These are phyloP conservation scores for Sinocyclocheilus anshuiensis DNA, from an alignment of 2,113 vertebrate species.

Conservation along the genomic window DNA sequence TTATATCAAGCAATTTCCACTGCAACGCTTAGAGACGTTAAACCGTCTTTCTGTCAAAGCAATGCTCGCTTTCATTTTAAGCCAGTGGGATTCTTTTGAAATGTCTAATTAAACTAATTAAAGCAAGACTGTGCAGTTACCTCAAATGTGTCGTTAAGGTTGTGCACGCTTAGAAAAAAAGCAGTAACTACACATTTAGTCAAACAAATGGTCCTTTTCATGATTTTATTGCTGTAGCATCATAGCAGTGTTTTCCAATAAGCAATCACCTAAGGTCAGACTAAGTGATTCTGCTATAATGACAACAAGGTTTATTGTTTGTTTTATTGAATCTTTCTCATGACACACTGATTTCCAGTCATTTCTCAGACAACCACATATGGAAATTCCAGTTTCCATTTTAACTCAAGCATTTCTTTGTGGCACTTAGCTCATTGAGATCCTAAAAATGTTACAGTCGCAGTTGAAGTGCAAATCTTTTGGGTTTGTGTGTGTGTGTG, in stretches of 20 bases:
- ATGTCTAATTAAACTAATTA: constrained; percentile 19
- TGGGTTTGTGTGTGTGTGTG: not conserved
- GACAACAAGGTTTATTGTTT: not conserved
- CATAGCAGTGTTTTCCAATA: not conserved
- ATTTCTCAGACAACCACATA: not conserved
- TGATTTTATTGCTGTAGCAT: not conserved
- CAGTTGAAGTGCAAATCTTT: not conserved
- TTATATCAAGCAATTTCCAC: constrained; percentile 1
- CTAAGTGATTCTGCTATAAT: not conserved
- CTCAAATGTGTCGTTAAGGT: not conserved
- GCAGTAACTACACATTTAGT: not conserved
- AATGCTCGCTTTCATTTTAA: constrained; percentile 1
- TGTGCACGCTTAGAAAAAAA: not conserved
- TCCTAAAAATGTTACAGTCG: not conserved
- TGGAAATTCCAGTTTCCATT: not conserved
- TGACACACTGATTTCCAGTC: not conserved
- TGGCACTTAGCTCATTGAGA: not conserved
- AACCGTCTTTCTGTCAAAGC: constrained; percentile 21
- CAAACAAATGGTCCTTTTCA: not conserved
- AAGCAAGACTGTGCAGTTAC: not conserved
- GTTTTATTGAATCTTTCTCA: not conserved
- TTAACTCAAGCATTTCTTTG: not conserved
- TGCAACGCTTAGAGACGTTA: not conserved
- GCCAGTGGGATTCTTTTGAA: constrained; percentile 3
- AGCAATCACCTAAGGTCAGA: not conserved